Base-by-base conservation (phyloP, 2,113 vertebrate genomes). In the Cryptoleucopteryx plumbea region DNA sequence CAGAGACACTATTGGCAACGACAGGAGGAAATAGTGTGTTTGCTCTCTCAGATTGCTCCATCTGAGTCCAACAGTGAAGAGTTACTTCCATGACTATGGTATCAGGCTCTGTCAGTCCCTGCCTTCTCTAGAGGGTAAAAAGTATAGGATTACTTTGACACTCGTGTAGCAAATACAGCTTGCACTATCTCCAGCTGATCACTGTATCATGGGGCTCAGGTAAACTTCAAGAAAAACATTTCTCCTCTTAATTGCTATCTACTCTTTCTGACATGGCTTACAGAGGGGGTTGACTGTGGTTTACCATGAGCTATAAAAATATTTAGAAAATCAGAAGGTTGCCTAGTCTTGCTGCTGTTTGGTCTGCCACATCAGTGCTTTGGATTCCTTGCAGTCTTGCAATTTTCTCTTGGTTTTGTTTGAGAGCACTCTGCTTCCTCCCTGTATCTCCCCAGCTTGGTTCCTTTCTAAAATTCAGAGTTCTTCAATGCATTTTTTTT, bases 301-400 rank as follows among this genome's bases (percentile, higher is more conserved):
- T 93, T 88, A 70, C 82, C 26, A 13, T 77, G 68, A 81, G 56
- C 56, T 95, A 65, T 87, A 68, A 89, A 96, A 95, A 56, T 34
- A 81, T 48, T 43, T 72, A 48, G 36, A 74, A 88, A 89, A 86
- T 90, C 63, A 90, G 66, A 89, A 93, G 52, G n/a, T 80, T 56
- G 47, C 23, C 42, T 80, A 9, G 38, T 65, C 67, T 84, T 82
- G 61, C 55, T 70, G 71, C 45, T 79, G 4, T 90, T 94, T 92
- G 52, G 43, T 71, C 56, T 90, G 67, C 80, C 74, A 43, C 66
- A 80, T 92, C 56, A 63, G 12, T 82, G 78, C 82, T 82, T 79
- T 94, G 23, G 27, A 50, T 84, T 90, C 87, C 42, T 86, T 80
- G 38, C 48, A 70, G 66, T 82, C 29, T 32, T 84, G 62, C 77